A percentile compares a stretch with the other conserved stretches of the same genome.
Evolutionary conservation across 2,797 vertebrate species (phyloP).

Genomic region (Lithobates sylvaticus): DNA sequence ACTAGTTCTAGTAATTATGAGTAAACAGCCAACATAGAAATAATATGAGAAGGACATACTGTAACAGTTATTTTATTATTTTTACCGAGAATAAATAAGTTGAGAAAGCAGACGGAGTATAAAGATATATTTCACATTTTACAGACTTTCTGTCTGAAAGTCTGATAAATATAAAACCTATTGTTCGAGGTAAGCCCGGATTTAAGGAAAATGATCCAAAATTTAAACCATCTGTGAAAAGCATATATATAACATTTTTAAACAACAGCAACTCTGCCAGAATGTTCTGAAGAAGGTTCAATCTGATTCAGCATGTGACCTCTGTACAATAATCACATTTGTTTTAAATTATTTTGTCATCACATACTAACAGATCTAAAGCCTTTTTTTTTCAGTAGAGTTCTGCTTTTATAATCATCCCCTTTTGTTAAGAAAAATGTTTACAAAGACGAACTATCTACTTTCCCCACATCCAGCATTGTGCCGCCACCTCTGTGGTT

Average conservation of each 20-base stretch:
- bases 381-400: not conserved
- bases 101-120: no score
- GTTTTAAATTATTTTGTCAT: constrained; percentile 71
- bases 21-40: no score
- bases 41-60: no score
- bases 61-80: no score
- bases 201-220: constrained; percentile 68
- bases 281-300: constrained; percentile 68
- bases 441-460: constrained; percentile 14
- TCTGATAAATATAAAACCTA: constrained; percentile 46
- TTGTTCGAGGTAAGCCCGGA: constrained; percentile 67
- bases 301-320: constrained; percentile 71
- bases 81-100: no score
- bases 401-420: not conserved
- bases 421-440: constrained; percentile 1
- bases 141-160: no score
- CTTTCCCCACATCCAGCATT: not conserved
- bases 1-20: no score
- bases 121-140: no score
- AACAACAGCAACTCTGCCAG: constrained; percentile 64
- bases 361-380: constrained; percentile 22
- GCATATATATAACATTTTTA: constrained; percentile 56
- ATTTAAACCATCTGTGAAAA: constrained; percentile 75
- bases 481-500: constrained; percentile 6
- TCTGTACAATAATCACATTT: constrained; percentile 69